Evolutionary conservation across 2,888 invertebrate species (phyloP).

Genomic region (Amphiduros pacificus): DNA sequence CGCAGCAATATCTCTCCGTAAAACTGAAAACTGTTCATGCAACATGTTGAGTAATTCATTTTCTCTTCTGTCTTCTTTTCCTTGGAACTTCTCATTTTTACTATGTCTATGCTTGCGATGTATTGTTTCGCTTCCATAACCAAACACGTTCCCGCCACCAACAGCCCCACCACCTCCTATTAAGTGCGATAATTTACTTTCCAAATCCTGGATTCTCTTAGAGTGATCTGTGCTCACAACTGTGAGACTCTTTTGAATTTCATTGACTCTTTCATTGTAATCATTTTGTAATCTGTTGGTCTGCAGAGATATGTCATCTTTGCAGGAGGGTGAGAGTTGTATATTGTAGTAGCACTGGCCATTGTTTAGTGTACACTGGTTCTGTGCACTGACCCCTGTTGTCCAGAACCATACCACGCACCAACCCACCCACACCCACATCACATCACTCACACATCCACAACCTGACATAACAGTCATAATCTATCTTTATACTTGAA

Average conservation of each 20-base stretch:
- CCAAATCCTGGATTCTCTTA: slow-evolving; percentile 15
- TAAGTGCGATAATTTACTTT: slow-evolving; percentile 16
- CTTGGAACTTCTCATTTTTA: background rate
- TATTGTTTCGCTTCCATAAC: no score
- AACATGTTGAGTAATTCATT: slow-evolving; percentile 23
- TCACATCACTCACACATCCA: no score
- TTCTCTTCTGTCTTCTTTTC: slow-evolving; percentile 15
- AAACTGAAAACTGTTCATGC: slow-evolving; percentile 20
- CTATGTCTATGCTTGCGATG: background rate
- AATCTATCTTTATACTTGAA: no score
- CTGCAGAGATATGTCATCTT: slow-evolving; percentile 80
- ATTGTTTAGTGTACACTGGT: background rate
- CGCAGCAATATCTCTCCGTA: slow-evolving; percentile 12
- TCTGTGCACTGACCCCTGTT: no score
- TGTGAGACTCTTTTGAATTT: slow-evolving; percentile 69
- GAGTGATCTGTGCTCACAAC: slow-evolving; percentile 14
- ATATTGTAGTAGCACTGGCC: slow-evolving; percentile 21
- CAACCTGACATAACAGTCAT: no score
- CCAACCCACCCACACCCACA: no score
- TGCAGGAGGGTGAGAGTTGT: slow-evolving; percentile 14
- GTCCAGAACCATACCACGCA: no score
- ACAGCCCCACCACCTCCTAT: background rate
- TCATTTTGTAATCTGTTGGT: slow-evolving; percentile 98
- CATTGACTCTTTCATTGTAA: slow-evolving; percentile 94
- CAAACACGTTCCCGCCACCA: background rate